Conservation (phyloP, 2,113 vertebrate species). For the Picathartes gymnocephalus region DNA sequence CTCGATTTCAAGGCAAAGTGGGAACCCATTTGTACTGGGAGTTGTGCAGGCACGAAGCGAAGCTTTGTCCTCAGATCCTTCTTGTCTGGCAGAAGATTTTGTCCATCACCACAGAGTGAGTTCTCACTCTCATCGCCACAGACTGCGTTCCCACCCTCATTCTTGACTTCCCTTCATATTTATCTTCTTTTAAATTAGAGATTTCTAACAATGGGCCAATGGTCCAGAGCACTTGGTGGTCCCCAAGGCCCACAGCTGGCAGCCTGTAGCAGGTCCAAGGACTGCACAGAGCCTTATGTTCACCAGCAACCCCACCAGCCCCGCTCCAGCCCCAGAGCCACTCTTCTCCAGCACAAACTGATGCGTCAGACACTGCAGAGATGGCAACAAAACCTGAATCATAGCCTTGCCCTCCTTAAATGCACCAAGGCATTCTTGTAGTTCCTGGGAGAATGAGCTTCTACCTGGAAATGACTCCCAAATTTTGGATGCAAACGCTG, state of each 20-base stretch:
- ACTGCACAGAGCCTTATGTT: not conserved
- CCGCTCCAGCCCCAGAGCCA: not conserved
- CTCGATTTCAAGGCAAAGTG: slow-evolving; percentile 13
- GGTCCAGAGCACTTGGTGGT: not conserved
- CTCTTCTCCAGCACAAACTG: not conserved
- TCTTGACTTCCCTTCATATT: not conserved
- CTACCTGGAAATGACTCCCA: rapidly evolving
- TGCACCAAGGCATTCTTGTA: not conserved
- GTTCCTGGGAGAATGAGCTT: not conserved
- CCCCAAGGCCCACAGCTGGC: not conserved
- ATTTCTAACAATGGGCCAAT: not conserved
- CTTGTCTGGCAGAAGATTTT: slow-evolving; percentile 1
- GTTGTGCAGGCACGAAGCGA: not conserved
- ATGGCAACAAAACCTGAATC: not conserved
- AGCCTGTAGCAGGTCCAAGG: not conserved
- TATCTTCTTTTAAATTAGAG: not conserved
- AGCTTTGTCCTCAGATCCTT: not conserved
- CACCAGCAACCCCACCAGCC: not conserved
- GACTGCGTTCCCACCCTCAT: not conserved
- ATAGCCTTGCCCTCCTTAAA: not conserved
- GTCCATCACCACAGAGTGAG: not conserved
- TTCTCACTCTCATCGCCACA: not conserved
- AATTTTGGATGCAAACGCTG: not conserved
- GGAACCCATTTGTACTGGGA: not conserved
- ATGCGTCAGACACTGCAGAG: not conserved